Evolutionary conservation across 1,140 invertebrate genomes (phyloP).

Genomic region (Orius laevigatus): DNA sequence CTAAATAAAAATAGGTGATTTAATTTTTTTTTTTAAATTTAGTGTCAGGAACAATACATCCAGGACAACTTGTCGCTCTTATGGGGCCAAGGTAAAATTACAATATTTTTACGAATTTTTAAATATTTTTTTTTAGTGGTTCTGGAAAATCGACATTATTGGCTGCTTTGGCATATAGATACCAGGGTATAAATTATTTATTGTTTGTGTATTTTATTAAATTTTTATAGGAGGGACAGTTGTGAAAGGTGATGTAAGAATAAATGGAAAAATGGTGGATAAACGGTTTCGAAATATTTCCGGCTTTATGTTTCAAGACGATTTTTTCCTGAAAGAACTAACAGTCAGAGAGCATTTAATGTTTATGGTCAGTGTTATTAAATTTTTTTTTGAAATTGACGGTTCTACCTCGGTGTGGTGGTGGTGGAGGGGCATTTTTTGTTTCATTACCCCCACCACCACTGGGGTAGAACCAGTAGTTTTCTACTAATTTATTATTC

Average conservation of each 20-base stretch:
- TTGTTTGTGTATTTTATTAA: background rate
- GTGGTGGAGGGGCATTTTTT: too few relatives aligned
- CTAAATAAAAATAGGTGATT: too few relatives aligned
- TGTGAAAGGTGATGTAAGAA: slow-evolving; percentile 55
- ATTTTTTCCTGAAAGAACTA: slow-evolving; percentile 71
- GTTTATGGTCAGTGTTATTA: slow-evolving; percentile 53
- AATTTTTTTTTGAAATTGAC: background rate
- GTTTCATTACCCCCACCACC: too few relatives aligned
- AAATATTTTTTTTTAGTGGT: slow-evolving; percentile 43
- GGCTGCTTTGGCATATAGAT: slow-evolving; percentile 5
- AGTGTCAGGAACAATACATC: too few relatives aligned
- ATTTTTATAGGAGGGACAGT: slow-evolving; percentile 38
- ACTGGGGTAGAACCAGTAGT: background rate
- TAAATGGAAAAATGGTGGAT: slow-evolving; percentile 49
- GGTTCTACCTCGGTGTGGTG: too few relatives aligned
- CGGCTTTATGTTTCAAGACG: slow-evolving; percentile 89
- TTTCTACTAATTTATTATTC: slow-evolving; percentile 16
- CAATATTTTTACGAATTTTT: too few relatives aligned
- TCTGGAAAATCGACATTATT: slow-evolving; percentile 40
- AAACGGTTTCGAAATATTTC: slow-evolving; percentile 64
- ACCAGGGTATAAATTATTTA: slow-evolving; percentile 3
- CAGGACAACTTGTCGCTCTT: too few relatives aligned
- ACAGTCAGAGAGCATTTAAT: slow-evolving; percentile 78
- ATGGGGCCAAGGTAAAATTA: too few relatives aligned
- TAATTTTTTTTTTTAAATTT: too few relatives aligned